Base-by-base conservation (phyloP, 1,140 invertebrate genomes). In the Pygmarrhopalites habei region DNA sequence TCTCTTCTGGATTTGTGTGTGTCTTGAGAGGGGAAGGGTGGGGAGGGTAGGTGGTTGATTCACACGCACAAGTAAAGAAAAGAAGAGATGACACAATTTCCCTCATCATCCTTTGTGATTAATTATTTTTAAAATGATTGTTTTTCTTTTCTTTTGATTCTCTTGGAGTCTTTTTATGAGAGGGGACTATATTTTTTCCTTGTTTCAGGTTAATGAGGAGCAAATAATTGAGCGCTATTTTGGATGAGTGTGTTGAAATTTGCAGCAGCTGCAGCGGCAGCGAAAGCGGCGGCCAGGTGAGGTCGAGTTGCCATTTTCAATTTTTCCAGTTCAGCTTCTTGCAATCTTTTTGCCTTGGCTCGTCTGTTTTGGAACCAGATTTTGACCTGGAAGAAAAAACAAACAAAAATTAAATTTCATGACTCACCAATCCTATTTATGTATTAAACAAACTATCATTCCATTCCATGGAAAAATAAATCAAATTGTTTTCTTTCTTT, bases 291-390 rank as follows among this genome's bases (percentile, higher is more conserved):
- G 81, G 76, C 70, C 55, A 73, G 64, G 60, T 71, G 70, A 28
- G 66, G 72, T 55, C 84, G 75, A 1, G 82, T 80, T 15, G 85
- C 86, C 86, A 89, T 88, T 75, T 88, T 86, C 67, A 90, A 76
- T 76, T 90, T 91, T 77, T 92, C 90, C 69, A 93, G 84, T 81
- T 95, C 92, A 30, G 92, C 92, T 76, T 97, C 92, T 75, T 95
- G 92, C 10, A 96, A 81, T 25, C 93, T 46, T 75, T 97, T 97
- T 69, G 90, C 89, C 77, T 97, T 96, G 55, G 93, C 93, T 44
- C 93, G 79, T 7, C 93, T 82, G 76, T 97, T 97, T 84, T 97
- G 93, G 76, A 96, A 97, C 93, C 93, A 97, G 71, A 95, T 97
- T 82, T 95, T 96, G 58, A 93, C 89, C 85, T 90, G 80, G 41